Evolutionary conservation across 2,888 invertebrate species (phyloP).

Genomic region (Heliothis peltigera): DNA sequence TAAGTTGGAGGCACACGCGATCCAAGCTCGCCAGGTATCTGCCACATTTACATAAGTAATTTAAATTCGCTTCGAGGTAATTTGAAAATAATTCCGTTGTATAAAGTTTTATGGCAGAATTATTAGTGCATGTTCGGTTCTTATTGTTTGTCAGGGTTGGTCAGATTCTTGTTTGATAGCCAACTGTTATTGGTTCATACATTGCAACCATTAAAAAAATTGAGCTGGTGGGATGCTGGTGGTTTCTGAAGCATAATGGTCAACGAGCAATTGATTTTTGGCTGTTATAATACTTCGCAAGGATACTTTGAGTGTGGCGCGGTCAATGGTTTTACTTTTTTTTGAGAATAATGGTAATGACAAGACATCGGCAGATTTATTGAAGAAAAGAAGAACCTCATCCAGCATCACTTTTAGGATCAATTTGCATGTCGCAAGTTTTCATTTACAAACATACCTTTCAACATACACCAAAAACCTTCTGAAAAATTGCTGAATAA

Average conservation of each 20-base stretch:
- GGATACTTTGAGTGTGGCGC: too few species aligned
- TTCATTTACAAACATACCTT: constrained; percentile 15
- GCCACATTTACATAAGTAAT: constrained; percentile 64
- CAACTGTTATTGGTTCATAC: not conserved
- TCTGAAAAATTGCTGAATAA: constrained; percentile 64
- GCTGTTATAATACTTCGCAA: too few species aligned
- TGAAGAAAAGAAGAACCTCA: not conserved
- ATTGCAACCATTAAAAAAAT: too few species aligned
- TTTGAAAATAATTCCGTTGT: constrained; percentile 61
- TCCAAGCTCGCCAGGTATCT: constrained; percentile 56
- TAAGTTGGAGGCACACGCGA: constrained; percentile 50
- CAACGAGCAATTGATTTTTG: too few species aligned
- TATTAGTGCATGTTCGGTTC: constrained; percentile 35
- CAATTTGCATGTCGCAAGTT: constrained; percentile 1
- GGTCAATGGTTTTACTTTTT: too few species aligned
- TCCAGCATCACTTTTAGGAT: constrained; percentile 6
- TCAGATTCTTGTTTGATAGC: constrained; percentile 1
- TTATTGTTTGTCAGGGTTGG: constrained; percentile 11
- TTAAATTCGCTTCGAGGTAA: constrained; percentile 61
- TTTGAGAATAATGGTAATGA: too few species aligned
- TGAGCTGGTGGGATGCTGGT: too few species aligned
- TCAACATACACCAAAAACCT: constrained; percentile 38
- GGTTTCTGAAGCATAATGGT: too few species aligned
- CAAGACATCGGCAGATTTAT: too few species aligned
- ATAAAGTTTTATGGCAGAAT: constrained; percentile 57